These are phyloP conservation scores for Coptodon rendalli DNA, from an alignment of 2,113 vertebrate species.

Conservation along the genomic window DNA sequence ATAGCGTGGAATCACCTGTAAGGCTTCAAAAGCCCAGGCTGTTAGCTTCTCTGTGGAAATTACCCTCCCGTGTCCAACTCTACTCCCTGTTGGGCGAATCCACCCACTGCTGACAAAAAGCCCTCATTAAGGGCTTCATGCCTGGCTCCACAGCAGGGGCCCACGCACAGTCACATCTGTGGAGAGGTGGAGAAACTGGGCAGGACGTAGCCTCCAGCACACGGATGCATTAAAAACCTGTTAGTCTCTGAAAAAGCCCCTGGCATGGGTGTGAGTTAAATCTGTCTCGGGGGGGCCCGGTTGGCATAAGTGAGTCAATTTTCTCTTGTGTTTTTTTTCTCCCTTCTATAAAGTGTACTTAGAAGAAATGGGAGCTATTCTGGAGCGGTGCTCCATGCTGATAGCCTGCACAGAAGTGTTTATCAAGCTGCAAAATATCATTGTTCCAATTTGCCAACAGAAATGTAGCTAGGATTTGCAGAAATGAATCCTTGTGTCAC, in stretches of 20 bases:
- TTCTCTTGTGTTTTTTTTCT: not conserved
- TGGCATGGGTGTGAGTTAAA: slow-evolving; percentile 22
- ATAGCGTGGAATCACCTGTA: slow-evolving; percentile 47
- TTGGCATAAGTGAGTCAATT: not conserved
- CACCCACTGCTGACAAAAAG: slow-evolving; percentile 64
- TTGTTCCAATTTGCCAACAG: not conserved
- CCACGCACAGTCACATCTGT: slow-evolving; percentile 57
- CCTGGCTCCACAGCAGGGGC: slow-evolving; percentile 56
- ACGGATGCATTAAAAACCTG: slow-evolving; percentile 52
- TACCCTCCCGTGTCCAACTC: slow-evolving; percentile 33
- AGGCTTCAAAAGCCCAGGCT: slow-evolving; percentile 40
- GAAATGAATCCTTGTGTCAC: not conserved
- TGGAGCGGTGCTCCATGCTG: not conserved
- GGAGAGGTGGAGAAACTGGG: slow-evolving; percentile 3
- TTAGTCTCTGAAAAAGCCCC: slow-evolving; percentile 32
- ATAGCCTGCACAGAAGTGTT: not conserved
- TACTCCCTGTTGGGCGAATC: slow-evolving; percentile 44
- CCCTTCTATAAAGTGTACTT: not conserved
- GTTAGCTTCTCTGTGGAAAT: slow-evolving; percentile 38
- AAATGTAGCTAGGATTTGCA: not conserved
- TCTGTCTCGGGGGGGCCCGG: not conserved
- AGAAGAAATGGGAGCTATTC: not conserved
- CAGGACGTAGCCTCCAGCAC: slow-evolving; percentile 39
- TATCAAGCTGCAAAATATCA: not conserved
- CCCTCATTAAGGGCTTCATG: slow-evolving; percentile 63